These are phyloP conservation scores for Penaeus vannamei DNA, from an alignment of 1,140 invertebrate species.

Conservation along the genomic window DNA sequence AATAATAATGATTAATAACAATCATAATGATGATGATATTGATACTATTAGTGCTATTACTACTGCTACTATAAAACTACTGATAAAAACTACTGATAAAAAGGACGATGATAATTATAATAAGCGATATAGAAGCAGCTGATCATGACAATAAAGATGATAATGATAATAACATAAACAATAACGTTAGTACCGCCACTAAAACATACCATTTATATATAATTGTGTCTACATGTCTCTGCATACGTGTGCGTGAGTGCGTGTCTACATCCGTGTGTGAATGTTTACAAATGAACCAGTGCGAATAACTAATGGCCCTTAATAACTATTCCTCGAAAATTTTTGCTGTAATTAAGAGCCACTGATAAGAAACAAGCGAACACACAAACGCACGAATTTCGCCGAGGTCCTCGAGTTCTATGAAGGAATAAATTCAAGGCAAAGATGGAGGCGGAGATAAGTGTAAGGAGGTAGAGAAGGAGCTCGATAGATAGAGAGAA, in stretches of 20 bases:
- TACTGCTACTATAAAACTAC: too few species aligned
- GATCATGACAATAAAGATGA: too few species aligned
- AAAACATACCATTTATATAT: not conserved
- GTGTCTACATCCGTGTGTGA: not conserved
- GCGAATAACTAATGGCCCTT: not conserved
- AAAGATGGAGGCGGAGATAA: not conserved
- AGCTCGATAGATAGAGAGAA: not conserved
- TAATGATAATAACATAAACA: too few species aligned
- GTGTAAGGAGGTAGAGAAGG: not conserved
- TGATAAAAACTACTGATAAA: too few species aligned
- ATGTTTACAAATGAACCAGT: not conserved
- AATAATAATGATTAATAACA: too few species aligned
- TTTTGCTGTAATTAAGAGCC: not conserved
- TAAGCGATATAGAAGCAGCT: too few species aligned
- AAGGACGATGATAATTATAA: too few species aligned
- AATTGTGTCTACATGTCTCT: not conserved
- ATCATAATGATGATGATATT: too few species aligned
- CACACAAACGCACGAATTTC: not conserved
- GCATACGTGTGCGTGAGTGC: slow-evolving; percentile 11
- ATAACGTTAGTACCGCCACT: too few species aligned
- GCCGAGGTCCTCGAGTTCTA: too few species aligned
- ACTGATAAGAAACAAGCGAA: too few species aligned
- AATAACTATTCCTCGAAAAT: not conserved
- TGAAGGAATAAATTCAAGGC: not conserved
- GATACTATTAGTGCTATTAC: too few species aligned